phyloP scores from a whole-genome alignment of 2,888 invertebrate genomes.

The Mycalesis mineus region DNA sequence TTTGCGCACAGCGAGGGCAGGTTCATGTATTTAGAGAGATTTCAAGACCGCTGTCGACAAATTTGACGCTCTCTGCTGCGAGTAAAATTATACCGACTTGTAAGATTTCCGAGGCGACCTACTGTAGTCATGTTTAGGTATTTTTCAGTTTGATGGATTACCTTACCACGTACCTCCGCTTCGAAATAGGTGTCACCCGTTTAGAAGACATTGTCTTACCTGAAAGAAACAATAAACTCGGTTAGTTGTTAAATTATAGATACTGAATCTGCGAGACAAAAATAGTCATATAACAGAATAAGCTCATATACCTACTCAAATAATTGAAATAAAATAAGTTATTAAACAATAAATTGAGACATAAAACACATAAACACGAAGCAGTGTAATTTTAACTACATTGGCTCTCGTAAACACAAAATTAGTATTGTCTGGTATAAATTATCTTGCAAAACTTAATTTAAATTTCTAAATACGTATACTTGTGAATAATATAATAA shows the following conservation, averaged over 20 bases:
- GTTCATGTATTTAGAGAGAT: constrained; percentile 50
- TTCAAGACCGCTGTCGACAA: constrained; percentile 37
- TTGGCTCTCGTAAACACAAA: neutral
- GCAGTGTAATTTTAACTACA: neutral
- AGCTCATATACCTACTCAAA: too few species aligned
- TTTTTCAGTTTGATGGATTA: constrained; percentile 48
- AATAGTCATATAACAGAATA: too few species aligned
- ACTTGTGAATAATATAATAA: neutral
- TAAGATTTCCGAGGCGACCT: constrained; percentile 46
- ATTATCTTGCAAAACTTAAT: neutral
- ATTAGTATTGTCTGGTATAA: neutral
- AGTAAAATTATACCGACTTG: constrained; percentile 39
- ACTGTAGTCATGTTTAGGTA: constrained; percentile 30
- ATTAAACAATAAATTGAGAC: too few species aligned
- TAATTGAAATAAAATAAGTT: too few species aligned
- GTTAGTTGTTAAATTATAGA: neutral
- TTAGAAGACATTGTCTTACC: constrained; percentile 75
- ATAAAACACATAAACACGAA: neutral
- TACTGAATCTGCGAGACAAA: too few species aligned
- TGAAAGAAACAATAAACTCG: constrained; percentile 46
- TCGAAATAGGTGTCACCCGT: constrained; percentile 59
- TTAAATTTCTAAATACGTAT: neutral
- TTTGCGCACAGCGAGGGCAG: constrained; percentile 56
- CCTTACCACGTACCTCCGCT: constrained; percentile 57
- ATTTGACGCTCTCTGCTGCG: constrained; percentile 38